Evolutionary conservation across 2,113 vertebrate species (phyloP), one percentile per base, ranked within the genome.

Genomic region (Podarcis cretensis): DNA sequence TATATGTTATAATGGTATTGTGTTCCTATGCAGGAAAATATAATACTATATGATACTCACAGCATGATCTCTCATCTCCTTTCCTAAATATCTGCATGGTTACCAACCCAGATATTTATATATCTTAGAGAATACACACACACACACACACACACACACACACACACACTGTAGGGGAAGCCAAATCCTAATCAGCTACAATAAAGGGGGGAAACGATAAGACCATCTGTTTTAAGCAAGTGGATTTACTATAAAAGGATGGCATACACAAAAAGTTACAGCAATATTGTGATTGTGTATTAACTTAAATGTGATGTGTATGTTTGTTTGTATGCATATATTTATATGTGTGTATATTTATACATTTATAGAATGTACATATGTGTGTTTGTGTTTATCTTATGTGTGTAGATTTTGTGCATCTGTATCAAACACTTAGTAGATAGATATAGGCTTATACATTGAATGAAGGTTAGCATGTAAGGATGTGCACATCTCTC

Each of bases 201-300:
- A 95, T 95, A 97, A 97, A 97, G 96, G 96, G 95, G 85, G 88
- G 84, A 95, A 89, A 89, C 23, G 89, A 89, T 84, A 95, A 78
- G 95, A 79, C 96, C 97, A 97, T 97, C 97, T 97, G 96, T 96
- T 96, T 96, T 96, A 97, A 95, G 94, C 95, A 95, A 96, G 95
- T 95, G 74, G 65, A 91, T 93, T 93, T 96, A 90, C 94, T 90
- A 91, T 92, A 94, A 94, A 96, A 95, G 91, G 94, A 96, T 94
- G 89, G 83, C 92, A 85, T 95, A 95, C 92, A 95, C 92, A 93
- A 93, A 96, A 94, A 93, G 92, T 87, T 93, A 74, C 57, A 96
- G 91, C 89, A 93, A 94, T 94, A 68, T 23, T 94, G 92, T 35
- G 89, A 92, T 74, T 37, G 8, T 79, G 54, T 92, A 92, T 88